These are phyloP conservation scores for Lasioglossum marginatum DNA, from an alignment of 2,888 invertebrate genomes.

Conservation along the genomic window DNA sequence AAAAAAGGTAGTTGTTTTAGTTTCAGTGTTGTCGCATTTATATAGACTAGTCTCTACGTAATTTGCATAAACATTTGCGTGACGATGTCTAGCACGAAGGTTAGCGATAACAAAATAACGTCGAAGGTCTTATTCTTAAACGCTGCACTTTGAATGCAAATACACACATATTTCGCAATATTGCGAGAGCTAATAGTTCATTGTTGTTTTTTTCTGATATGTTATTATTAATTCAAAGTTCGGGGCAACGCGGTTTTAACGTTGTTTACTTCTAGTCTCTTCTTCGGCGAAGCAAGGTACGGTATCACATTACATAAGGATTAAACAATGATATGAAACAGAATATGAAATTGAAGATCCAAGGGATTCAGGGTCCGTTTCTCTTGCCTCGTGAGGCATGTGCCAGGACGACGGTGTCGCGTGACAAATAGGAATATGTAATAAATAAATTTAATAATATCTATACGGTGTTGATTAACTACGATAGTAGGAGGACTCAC, in stretches of 20 bases:
- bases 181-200: not conserved
- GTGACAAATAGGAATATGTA: conserved; percentile 37
- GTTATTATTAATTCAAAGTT: not conserved
- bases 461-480: conserved; percentile 33
- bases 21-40: not conserved
- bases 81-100: not conserved
- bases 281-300: not conserved
- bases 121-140: not conserved
- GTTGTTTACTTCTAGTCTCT: not conserved
- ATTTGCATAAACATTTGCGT: not conserved
- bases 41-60: too few relatives aligned
- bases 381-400: conserved; percentile 38
- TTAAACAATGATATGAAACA: not conserved
- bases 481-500: conserved; percentile 71
- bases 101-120: not conserved
- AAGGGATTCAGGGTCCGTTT: conserved; percentile 25
- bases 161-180: not conserved
- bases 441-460: conserved; percentile 33
- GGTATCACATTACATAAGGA: not conserved
- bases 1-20: not conserved
- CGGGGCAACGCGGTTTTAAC: not conserved
- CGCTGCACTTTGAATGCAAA: not conserved
- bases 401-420: conserved; percentile 49
- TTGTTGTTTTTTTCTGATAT: not conserved
- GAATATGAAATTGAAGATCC: conserved; percentile 15